Base-by-base conservation (phyloP, 2,113 vertebrate species). In the Syrmaticus mikado region DNA sequence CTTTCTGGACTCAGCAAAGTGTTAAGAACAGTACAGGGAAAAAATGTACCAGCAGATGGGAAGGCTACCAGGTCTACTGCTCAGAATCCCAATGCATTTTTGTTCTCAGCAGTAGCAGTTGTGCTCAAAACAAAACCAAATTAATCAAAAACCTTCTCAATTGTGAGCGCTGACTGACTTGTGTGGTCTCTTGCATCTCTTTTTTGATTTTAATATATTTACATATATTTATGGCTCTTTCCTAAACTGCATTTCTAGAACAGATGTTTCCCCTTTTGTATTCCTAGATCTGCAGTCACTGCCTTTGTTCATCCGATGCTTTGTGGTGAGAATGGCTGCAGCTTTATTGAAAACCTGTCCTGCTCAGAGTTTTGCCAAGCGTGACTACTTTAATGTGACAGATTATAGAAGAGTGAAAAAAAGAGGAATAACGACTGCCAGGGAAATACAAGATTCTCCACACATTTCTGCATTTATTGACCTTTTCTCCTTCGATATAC, bases 381-480 rank as follows among this genome's bases (percentile, higher is more conserved):
- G 0, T 62, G 48, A 73, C 64, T 16, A 52, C 40, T 82, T 90
- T 80, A 87, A 89, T 45, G 58, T 90, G 93, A 92, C 72, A 90
- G 92, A 78, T 82, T 58, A 75, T 24, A 67, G 66, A 52, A 65
- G 45, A 78, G 17, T 28, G 72, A 78, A 79, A 81, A 81, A 71
- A 32, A 25, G 8, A 86, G 21, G 32, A 82, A 75, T 71, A 90
- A 78, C 52, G 91, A 95, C 61, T 57, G 65, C 68, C 72, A 67
- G 52, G 61, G 68, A 78, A 88, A 86, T 36, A 90, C 79, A 52
- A 58, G 57, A 73, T 87, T 89, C 75, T 93, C 45, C 40, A 40
- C 70, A 68, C 64, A 70, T 82, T 89, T 90, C 81, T 89, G 85
- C 64, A 87, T 71, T 60, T 94, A 85, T 85, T 95, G 94, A 93